phyloP scores from a whole-genome alignment of 2,113 vertebrate genomes.

The Malurus melanocephalus region DNA sequence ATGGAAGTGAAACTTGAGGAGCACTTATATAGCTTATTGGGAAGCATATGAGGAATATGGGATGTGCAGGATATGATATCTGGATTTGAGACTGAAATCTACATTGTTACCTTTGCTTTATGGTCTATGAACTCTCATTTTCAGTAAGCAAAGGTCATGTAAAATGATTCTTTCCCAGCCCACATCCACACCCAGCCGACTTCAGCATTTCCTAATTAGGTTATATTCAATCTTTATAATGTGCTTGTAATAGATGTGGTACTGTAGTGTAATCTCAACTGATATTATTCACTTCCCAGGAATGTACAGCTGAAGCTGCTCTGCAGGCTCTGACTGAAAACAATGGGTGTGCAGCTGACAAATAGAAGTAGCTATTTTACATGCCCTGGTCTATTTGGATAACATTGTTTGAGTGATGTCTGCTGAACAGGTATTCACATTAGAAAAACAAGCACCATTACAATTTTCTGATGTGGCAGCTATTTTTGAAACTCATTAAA shows the following conservation, averaged over 20 bases:
- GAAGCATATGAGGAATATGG: background rate
- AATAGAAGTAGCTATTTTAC: slow-evolving; percentile 54
- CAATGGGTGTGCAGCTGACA: slow-evolving; percentile 68
- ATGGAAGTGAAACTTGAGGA: background rate
- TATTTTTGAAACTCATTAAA: slow-evolving; percentile 58
- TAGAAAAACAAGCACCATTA: slow-evolving; percentile 51
- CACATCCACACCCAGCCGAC: slow-evolving; percentile 59
- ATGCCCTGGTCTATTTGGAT: slow-evolving; percentile 46
- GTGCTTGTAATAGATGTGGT: slow-evolving; percentile 72
- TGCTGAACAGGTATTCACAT: slow-evolving; percentile 60
- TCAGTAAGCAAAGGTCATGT: slow-evolving; percentile 3
- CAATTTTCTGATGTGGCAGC: slow-evolving; percentile 55
- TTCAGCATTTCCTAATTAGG: slow-evolving; percentile 83
- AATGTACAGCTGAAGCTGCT: slow-evolving; percentile 74
- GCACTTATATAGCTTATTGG: background rate
- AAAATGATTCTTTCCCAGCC: slow-evolving; percentile 34
- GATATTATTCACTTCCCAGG: slow-evolving; percentile 81
- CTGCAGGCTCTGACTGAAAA: slow-evolving; percentile 63
- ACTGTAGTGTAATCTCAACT: slow-evolving; percentile 75
- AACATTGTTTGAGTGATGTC: slow-evolving; percentile 54
- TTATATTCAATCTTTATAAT: slow-evolving; percentile 68
- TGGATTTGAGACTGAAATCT: background rate
- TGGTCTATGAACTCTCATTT: slow-evolving; percentile 40
- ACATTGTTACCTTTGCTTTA: slow-evolving; percentile 29
- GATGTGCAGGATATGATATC: background rate